Conservation (phyloP, 2,888 invertebrate genomes). For the Acleris laterana region DNA sequence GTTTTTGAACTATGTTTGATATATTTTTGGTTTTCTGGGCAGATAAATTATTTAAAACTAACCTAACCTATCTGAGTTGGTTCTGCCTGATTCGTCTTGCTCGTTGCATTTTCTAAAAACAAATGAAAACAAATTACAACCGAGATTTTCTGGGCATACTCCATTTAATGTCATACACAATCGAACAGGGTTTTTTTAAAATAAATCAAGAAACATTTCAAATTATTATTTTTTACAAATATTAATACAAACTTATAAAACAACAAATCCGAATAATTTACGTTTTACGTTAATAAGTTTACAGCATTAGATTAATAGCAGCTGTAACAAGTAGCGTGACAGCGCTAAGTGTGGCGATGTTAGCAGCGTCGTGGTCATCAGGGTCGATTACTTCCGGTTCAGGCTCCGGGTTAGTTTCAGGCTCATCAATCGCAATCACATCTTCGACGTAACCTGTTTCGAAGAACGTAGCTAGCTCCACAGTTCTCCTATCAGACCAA, state of each 20-base stretch:
- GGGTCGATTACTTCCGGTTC: constrained; percentile 23
- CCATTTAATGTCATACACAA: no score
- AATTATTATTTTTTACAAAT: neutral
- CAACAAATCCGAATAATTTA: constrained; percentile 11
- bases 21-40: no score
- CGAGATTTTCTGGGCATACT: no score
- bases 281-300: no score
- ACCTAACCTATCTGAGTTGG: no score
- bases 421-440: constrained; percentile 40
- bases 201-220: neutral
- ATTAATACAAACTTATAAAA: neutral
- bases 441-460: constrained; percentile 65
- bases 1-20: no score
- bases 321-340: constrained; percentile 58
- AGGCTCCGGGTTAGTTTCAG: constrained; percentile 21
- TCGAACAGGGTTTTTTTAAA: neutral
- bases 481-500: constrained; percentile 57
- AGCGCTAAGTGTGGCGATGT: constrained; percentile 58
- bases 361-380: constrained; percentile 50
- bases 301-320: constrained; percentile 49
- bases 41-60: no score
- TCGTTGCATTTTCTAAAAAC: no score
- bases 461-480: constrained; percentile 62
- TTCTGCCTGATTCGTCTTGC: no score
- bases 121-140: no score